Evolutionary conservation across 92 coral and sea anemone species (phyloP), one percentile per base, ranked within the genome.

Genomic region (Siderastrea radians): DNA sequence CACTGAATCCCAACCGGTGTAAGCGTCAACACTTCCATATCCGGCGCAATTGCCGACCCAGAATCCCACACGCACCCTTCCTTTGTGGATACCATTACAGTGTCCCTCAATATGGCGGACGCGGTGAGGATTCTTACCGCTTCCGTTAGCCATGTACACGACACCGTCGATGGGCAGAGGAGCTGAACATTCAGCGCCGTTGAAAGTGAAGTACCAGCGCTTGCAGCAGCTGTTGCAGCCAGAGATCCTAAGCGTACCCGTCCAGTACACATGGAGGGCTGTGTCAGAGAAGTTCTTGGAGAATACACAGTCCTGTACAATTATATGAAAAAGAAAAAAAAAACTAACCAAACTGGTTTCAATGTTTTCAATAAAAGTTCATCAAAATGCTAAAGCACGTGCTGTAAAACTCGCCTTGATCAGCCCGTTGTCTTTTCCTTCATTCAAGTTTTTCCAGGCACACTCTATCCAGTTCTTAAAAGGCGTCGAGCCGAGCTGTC

Each of bases 371-470:
- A n/a, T n/a, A n/a, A n/a, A n/a, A n/a, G n/a, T n/a, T n/a, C n/a
- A n/a, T n/a, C n/a, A n/a, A n/a, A n/a, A n/a, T n/a, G n/a, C n/a
- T n/a, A n/a, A n/a, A n/a, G n/a, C n/a, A n/a, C n/a, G n/a, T n/a
- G n/a, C n/a, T n/a, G n/a, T n/a, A n/a, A n/a, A n/a, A 64, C 69
- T 64, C 69, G 26, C 75, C 75, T 71, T 71, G 51, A 71, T 71
- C 55, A 72, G 77, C 2, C 77, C 77, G 43, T 14, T 47, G 38
- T 72, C 77, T 49, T 17, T 72, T 3, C 44, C 44, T 7, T 72
- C 77, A 46, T 72, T 48, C 58, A 72, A 49, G 43, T 72, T 72
- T 51, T 72, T 48, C 77, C 77, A 72, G 77, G 43, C 77, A 26
- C 77, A 72, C 49, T 72, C 77, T 72, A 48, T 72, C 77, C 77